Conservation (phyloP, 2,888 invertebrate genomes). For the Eupithecia pulchellata region DNA sequence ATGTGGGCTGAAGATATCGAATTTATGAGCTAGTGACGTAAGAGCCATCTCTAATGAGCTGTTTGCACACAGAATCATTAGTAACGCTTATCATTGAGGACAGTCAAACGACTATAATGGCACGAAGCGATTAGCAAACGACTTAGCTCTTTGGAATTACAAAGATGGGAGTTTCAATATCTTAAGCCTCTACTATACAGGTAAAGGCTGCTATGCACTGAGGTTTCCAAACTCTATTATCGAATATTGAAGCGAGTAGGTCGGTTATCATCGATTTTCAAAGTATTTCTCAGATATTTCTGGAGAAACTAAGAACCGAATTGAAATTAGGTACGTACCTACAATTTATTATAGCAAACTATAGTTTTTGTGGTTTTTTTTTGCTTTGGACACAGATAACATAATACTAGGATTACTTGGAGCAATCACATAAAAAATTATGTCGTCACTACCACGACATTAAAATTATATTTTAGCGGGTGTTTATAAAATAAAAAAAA, state of each 20-base stretch:
- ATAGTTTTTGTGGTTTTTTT: too few relatives aligned
- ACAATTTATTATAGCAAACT: too few relatives aligned
- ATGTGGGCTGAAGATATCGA: not conserved
- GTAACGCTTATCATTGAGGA: constrained; percentile 41
- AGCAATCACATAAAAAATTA: too few relatives aligned
- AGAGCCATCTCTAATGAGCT: constrained; percentile 19
- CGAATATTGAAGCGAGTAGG: not conserved
- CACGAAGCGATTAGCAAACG: constrained; percentile 42
- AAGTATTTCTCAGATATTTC: not conserved
- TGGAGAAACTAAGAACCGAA: not conserved
- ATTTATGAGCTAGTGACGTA: not conserved
- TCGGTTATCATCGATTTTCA: not conserved
- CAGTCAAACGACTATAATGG: constrained; percentile 42
- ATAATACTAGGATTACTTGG: too few relatives aligned
- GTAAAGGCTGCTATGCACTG: constrained; percentile 9
- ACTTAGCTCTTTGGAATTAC: constrained; percentile 40
- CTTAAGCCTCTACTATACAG: constrained; percentile 24
- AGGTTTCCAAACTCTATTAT: not conserved
- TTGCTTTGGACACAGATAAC: too few relatives aligned
- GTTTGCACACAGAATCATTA: constrained; percentile 38
- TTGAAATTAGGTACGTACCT: not conserved
- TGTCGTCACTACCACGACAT: too few relatives aligned
- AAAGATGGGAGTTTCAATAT: constrained; percentile 34
- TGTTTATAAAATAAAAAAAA: too few relatives aligned
- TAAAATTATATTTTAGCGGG: too few relatives aligned